Percentiles rank a stretch among this genome's conserved stretches.
These are phyloP conservation scores for Lycopodina hypogea DNA, from an alignment of 37 sponge, comb jelly and placozoan genomes.

Conservation along the genomic window DNA sequence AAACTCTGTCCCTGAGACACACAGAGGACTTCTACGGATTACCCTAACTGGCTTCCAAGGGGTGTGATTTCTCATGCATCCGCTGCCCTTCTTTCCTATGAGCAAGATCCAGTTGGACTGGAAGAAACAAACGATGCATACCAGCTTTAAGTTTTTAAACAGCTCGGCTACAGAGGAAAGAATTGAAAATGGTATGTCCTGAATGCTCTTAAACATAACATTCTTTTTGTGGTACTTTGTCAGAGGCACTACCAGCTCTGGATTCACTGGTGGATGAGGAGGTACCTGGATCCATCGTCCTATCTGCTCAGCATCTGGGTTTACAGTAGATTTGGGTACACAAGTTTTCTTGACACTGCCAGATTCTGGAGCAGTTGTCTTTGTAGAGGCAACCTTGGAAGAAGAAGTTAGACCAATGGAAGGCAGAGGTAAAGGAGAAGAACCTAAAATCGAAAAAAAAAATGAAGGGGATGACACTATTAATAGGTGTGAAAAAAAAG, in stretches of 20 bases:
- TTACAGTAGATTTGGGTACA: no score
- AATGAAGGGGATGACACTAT: no score
- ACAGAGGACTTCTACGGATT: constrained; percentile 45
- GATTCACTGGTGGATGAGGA: no score
- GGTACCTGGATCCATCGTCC: no score
- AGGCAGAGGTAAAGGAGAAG: no score
- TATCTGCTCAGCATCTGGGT: no score
- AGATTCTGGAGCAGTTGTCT: no score
- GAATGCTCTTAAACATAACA: background rate
- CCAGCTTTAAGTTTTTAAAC: constrained; percentile 8
- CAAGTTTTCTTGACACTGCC: no score
- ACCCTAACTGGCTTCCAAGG: constrained; percentile 42
- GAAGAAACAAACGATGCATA: constrained; percentile 61
- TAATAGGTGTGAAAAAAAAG: no score
- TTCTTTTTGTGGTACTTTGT: constrained; percentile 22
- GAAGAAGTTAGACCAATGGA: no score
- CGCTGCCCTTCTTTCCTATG: background rate
- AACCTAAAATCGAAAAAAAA: no score
- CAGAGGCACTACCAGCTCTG: background rate
- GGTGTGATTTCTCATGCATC: constrained; percentile 28
- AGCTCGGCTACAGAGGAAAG: constrained; percentile 43
- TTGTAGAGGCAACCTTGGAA: no score
- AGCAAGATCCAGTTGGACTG: background rate
- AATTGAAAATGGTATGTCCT: constrained; percentile 33
- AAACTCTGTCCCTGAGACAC: constrained; percentile 14